phyloP scores from a whole-genome alignment of 2,888 invertebrate species.

The Hedya salicella region DNA sequence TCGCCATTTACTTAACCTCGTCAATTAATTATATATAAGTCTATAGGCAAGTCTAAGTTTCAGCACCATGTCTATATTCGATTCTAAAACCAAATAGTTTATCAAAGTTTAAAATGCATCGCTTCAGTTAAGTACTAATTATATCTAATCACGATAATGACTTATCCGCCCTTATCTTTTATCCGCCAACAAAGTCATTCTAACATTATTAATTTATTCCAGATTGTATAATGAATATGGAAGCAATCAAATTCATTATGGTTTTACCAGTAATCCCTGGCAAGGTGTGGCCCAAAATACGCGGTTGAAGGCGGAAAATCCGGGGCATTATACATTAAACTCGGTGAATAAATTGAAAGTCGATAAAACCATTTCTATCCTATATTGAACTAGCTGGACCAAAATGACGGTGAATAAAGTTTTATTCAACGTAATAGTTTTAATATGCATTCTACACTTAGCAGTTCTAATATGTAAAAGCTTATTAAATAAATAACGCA shows the following conservation, averaged over 20 bases:
- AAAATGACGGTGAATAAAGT: slow-evolving; percentile 59
- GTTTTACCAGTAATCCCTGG: slow-evolving; percentile 62
- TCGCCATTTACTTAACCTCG: no score
- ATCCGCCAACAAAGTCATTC: slow-evolving; percentile 17
- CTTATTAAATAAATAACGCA: neutral
- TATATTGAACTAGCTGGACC: slow-evolving; percentile 59
- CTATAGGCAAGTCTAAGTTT: no score
- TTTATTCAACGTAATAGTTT: slow-evolving; percentile 54
- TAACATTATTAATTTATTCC: slow-evolving; percentile 40
- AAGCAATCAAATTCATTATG: slow-evolving; percentile 74
- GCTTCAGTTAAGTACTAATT: neutral
- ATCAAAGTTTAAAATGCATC: neutral
- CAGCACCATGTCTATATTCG: no score
- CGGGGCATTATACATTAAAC: slow-evolving; percentile 71
- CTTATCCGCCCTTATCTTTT: neutral
- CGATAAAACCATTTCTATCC: slow-evolving; percentile 69
- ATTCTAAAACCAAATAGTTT: neutral
- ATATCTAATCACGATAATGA: neutral
- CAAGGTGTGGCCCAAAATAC: slow-evolving; percentile 48
- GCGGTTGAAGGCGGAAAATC: slow-evolving; percentile 65
- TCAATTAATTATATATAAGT: no score
- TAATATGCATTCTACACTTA: slow-evolving; percentile 41
- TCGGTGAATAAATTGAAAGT: slow-evolving; percentile 73
- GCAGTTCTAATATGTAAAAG: neutral
- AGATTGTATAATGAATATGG: slow-evolving; percentile 47